Base-by-base conservation (phyloP, 2,888 invertebrate species). In the Drosophila subquinaria region DNA sequence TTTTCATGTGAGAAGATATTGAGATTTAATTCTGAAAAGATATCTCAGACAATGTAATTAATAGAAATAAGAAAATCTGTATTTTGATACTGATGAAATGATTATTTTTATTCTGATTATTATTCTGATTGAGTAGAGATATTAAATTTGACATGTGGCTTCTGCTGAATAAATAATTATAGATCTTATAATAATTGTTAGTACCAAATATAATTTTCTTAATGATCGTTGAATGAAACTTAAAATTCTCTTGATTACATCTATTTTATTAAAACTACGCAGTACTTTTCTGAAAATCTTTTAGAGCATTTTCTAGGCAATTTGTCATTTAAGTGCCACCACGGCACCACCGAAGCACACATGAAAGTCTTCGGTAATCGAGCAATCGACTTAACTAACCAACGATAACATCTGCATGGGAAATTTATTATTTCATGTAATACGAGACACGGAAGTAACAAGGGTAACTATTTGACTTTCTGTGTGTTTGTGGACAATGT, bases 381-480 rank as follows among this genome's bases (percentile, higher is more conserved):
- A 8, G 40, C 40, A 76, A 59, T 60, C 51, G 61, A 61, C 56
- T 75, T 67, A 63, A 43, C 74, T 73, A 63, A 60, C 55, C 60
- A 43, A 47, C 59, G 77, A 77, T 77, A 64, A 35, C 55, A 79
- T 79, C 75, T 55, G 33, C 42, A 64, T 76, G 77, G 64, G 78
- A 77, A 76, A 77, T 77, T 77, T 77, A 77, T 81, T 62, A 77
- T 77, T 66, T 65, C 74, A 52, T 81, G 85, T 73, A 81, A 84
- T 70, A 60, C 70, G 70, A 77, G 64, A 65, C 73, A 65, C 73
- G 73, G 73, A 76, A 83, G 77, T 67, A 68, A 69, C 80, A 69
- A 73, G 83, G 84, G 84, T 84, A 76, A 80, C 87, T 45, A 55
- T 71, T 73, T 71, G 75, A 84, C 88, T 83, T 65, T 51, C 15